Conservation (phyloP, 1,140 invertebrate genomes). For the Solen grandis region DNA sequence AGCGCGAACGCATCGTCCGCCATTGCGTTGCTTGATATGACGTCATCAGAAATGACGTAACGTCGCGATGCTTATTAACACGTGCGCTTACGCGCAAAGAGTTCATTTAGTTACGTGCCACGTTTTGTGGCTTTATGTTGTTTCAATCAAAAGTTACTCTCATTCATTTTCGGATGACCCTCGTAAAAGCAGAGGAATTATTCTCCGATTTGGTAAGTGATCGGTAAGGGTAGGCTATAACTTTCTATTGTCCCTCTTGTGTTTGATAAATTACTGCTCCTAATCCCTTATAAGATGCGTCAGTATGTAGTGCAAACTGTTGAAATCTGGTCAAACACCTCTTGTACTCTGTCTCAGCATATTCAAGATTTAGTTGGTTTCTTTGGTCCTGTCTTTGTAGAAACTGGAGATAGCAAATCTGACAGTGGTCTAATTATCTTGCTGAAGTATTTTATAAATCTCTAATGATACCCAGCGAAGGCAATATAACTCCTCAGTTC, state of each 20-base stretch:
- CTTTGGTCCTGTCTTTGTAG: neutral
- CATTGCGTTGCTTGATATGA: too few relatives aligned
- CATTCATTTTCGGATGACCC: too few relatives aligned
- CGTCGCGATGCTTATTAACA: too few relatives aligned
- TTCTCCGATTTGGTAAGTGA: neutral
- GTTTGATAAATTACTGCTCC: slow-evolving; percentile 15
- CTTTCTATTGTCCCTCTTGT: neutral
- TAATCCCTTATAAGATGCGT: neutral
- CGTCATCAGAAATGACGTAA: too few relatives aligned
- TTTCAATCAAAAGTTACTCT: too few relatives aligned
- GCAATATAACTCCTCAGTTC: neutral
- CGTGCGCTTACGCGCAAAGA: too few relatives aligned
- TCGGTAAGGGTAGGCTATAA: slow-evolving; percentile 4
- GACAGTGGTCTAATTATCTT: neutral
- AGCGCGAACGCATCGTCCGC: too few relatives aligned
- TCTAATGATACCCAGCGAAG: neutral
- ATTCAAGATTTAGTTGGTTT: neutral
- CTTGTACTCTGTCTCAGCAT: neutral
- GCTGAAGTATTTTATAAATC: neutral
- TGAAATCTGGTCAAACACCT: neutral
- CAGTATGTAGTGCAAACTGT: slow-evolving; percentile 14
- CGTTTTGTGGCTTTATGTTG: too few relatives aligned
- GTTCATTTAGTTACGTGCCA: too few relatives aligned
- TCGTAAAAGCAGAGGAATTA: slow-evolving; percentile 4
- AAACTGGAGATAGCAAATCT: neutral